Evolutionary conservation across 2,797 vertebrate species (phyloP), one percentile per base, ranked within the genome.

Genomic region (Tenualosa thibaudeaui): DNA sequence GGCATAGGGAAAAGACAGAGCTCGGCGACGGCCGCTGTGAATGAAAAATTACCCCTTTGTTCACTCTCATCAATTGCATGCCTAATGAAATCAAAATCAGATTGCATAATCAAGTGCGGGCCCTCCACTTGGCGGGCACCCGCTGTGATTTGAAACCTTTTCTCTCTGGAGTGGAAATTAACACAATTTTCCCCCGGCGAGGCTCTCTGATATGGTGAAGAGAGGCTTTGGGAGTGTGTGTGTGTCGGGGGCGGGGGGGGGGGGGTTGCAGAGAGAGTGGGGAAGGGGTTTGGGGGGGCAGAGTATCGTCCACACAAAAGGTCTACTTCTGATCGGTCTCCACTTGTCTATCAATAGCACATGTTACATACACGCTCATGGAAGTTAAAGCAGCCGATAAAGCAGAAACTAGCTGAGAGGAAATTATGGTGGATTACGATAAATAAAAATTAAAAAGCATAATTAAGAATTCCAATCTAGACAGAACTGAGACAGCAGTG

Each of bases 61-160:
- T 96, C 95, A 92, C 92, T 92, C 58, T 94, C 95, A 95, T 96
- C 95, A 96, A 95, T 95, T 94, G 95, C 95, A 95, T 94, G 95
- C 95, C 95, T 96, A 96, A 96, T 96, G 95, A 96, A 96, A 96
- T 96, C 95, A 96, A 96, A 96, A 95, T 94, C 94, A 92, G 90
- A 96, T 95, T 93, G 93, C 92, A 95, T 95, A 95, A 96, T 96
- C 95, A 96, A 94, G 95, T 94, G 94, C 92, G 91, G 93, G 94
- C 92, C 93, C 94, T 95, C 93, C 92, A 95, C 92, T 92, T 91
- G 62, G 89, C 93, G 90, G 91, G 93, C 93, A 94, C 94, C 94
- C 91, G 91, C 92, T 92, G 95, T 92, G 93, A 95, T 94, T 95
- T 93, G 93, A 95, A 95, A 95, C 95, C 95, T 95, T 95, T 94